A percentile compares a stretch with the other conserved stretches of the same genome.
Conservation (phyloP, 2,888 invertebrate species). For the Sturmia bella region DNA sequence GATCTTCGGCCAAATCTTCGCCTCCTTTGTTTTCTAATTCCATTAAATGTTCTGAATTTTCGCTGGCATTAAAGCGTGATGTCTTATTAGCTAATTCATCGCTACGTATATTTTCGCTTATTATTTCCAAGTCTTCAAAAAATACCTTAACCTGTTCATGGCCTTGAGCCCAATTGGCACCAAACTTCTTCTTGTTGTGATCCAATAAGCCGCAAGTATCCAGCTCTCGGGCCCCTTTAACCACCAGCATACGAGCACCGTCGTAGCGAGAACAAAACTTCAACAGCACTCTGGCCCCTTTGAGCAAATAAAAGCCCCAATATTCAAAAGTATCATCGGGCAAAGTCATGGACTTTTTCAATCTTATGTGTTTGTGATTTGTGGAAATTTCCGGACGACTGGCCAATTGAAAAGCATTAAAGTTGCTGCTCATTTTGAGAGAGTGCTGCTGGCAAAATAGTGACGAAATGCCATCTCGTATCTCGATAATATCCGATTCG, state of each 20-base stretch:
- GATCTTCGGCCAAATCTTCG: slow-evolving; percentile 77
- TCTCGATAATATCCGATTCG: slow-evolving; percentile 92
- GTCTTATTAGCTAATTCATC: slow-evolving; percentile 60
- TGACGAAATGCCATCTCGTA: slow-evolving; percentile 91
- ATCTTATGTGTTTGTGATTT: slow-evolving; percentile 87
- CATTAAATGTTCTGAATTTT: slow-evolving; percentile 67
- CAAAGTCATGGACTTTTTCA: slow-evolving; percentile 91
- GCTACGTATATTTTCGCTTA: slow-evolving; percentile 73
- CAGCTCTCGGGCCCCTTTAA: slow-evolving; percentile 89
- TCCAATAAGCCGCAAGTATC: slow-evolving; percentile 90
- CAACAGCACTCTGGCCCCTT: slow-evolving; percentile 89
- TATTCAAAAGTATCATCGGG: slow-evolving; percentile 94
- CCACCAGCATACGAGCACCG: slow-evolving; percentile 90
- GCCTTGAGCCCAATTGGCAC: slow-evolving; percentile 82
- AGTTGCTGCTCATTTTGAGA: slow-evolving; percentile 88
- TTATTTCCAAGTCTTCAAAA: slow-evolving; percentile 84
- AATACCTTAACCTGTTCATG: slow-evolving; percentile 83
- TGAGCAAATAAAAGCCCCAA: slow-evolving; percentile 92
- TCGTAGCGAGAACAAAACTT: slow-evolving; percentile 91
- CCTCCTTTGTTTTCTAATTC: slow-evolving; percentile 80
- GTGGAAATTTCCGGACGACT: slow-evolving; percentile 87
- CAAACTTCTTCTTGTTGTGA: slow-evolving; percentile 85
- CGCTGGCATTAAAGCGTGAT: neutral
- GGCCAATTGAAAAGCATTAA: slow-evolving; percentile 88
- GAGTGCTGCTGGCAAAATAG: slow-evolving; percentile 91